Evolutionary conservation across 1,140 invertebrate species (phyloP), one percentile per base, ranked within the genome.

Genomic region (Plectrocnemia conspersa): DNA sequence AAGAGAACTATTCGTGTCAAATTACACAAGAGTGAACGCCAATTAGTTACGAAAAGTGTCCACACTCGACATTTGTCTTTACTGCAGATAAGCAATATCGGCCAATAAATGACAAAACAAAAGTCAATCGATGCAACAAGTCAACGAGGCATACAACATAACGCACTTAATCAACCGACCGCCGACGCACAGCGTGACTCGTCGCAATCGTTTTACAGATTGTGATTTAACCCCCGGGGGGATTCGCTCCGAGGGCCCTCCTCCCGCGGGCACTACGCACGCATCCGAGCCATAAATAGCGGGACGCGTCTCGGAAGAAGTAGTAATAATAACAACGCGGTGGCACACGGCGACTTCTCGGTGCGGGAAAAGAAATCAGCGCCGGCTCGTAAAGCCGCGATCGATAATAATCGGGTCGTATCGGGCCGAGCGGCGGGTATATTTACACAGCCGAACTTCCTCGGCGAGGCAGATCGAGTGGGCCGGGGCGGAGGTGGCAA

Each of bases 51-150:
- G n/a, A n/a, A n/a, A n/a, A n/a, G n/a, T n/a, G n/a, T n/a, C n/a
- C n/a, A n/a, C n/a, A n/a, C n/a, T n/a, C n/a, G n/a, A n/a, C n/a
- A n/a, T n/a, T n/a, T n/a, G n/a, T n/a, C n/a, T n/a, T n/a, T n/a
- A n/a, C n/a, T n/a, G n/a, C n/a, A n/a, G n/a, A n/a, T n/a, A n/a
- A n/a, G n/a, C n/a, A n/a, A n/a, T n/a, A n/a, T n/a, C n/a, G n/a
- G n/a, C n/a, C n/a, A n/a, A n/a, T n/a, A n/a, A n/a, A n/a, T n/a
- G n/a, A n/a, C 11, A 19, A 44, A 44, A 25, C 7, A 19, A n/a
- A 7, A 33, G 45, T 48, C 45, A 48, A 48, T 48, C 35, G 45
- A 15, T 48, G 35, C 45, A 48, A 33, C 45, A 48, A 48, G 45
- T 48, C 45, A 48, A 48, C 27, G 25, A 32, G 45, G 25, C 24